phyloP scores from a whole-genome alignment of 2,113 vertebrate species.

The Mesembrinibis cayennensis region DNA sequence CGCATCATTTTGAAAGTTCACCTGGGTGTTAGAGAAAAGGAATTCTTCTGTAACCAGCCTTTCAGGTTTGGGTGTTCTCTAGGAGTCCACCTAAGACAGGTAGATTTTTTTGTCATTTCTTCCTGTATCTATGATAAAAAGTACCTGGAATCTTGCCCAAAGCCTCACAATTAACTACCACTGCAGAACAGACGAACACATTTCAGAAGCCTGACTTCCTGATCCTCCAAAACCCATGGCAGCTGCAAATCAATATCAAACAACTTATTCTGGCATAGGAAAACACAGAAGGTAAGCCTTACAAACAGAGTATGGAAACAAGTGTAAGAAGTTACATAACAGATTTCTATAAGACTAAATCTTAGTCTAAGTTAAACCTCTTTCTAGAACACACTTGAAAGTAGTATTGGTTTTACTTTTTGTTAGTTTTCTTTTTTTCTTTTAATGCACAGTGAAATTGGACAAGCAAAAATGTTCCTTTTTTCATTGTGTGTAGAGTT shows the following conservation, averaged over 20 bases:
- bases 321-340: background rate
- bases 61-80: slow-evolving; percentile 62
- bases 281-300: background rate
- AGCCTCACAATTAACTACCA: background rate
- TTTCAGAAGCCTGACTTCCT: background rate
- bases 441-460: background rate
- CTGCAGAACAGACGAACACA: background rate
- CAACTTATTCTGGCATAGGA: background rate
- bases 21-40: background rate
- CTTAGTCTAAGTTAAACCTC: background rate
- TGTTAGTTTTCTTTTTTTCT: background rate
- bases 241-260: background rate
- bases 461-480: background rate
- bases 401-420: background rate
- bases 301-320: background rate
- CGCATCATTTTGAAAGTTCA: slow-evolving; percentile 39
- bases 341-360: background rate
- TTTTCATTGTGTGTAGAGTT: background rate
- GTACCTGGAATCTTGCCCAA: slow-evolving; percentile 29
- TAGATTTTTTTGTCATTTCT: background rate
- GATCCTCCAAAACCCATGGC: background rate
- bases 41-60: slow-evolving; percentile 48
- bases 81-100: slow-evolving; percentile 40
- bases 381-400: background rate
- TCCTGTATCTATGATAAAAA: slow-evolving; percentile 59